phyloP scores from a whole-genome alignment of 2,888 invertebrate genomes.

The Epiblema foenella region DNA sequence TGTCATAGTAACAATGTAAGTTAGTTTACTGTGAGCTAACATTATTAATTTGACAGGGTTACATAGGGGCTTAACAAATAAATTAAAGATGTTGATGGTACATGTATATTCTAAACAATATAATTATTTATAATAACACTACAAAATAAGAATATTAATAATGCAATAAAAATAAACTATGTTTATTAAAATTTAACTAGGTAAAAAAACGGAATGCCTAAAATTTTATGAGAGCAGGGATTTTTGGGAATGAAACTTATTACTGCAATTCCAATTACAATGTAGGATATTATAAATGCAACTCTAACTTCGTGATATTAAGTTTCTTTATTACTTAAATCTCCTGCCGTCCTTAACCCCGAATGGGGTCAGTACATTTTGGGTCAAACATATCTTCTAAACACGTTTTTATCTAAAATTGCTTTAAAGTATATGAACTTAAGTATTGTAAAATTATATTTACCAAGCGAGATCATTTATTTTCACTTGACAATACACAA shows the following conservation, averaged over 20 bases:
- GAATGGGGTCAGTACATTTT: not conserved
- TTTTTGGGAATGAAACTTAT: too few relatives aligned
- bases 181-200: not conserved
- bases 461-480: conserved; percentile 2
- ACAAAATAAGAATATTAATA: not conserved
- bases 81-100: not conserved
- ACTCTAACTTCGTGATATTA: not conserved
- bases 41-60: not conserved
- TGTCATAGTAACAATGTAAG: not conserved
- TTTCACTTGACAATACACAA: not conserved
- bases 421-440: not conserved
- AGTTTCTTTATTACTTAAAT: not conserved
- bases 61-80: not conserved
- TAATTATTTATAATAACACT: not conserved
- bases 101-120: not conserved
- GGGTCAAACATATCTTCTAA: not conserved
- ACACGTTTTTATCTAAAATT: not conserved
- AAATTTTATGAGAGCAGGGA: not conserved
- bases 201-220: conserved; percentile 26
- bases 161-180: not conserved
- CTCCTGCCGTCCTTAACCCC: not conserved
- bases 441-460: not conserved
- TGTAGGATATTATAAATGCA: not conserved
- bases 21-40: not conserved
- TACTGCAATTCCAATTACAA: too few relatives aligned